A percentile compares a stretch with the other conserved stretches of the same genome.
Evolutionary conservation across 2,888 invertebrate species (phyloP).

Genomic region (Drosophila antonietae): DNA sequence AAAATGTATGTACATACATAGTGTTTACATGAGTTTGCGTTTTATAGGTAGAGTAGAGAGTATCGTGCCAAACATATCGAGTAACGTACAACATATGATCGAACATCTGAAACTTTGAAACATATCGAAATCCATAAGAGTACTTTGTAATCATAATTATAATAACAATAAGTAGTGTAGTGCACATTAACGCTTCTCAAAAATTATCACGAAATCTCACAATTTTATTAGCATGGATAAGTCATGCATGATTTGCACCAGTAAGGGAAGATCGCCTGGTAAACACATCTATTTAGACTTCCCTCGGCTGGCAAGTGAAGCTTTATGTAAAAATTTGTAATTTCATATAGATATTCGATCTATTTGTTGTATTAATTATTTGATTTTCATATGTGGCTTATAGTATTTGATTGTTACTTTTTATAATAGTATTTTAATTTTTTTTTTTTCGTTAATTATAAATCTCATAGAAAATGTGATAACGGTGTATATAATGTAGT

Average conservation of each 20-base stretch:
- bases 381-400: not conserved
- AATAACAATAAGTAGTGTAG: not conserved
- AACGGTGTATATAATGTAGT: not conserved
- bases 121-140: not conserved
- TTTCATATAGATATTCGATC: not conserved
- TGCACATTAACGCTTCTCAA: not conserved
- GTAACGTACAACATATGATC: not conserved
- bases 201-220: not conserved
- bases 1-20: slow-evolving; percentile 8
- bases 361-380: not conserved
- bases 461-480: not conserved
- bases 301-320: too few species aligned
- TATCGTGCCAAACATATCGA: slow-evolving; percentile 10
- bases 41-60: slow-evolving; percentile 1
- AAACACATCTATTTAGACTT: not conserved
- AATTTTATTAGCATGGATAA: not conserved
- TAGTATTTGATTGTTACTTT: not conserved
- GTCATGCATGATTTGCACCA: not conserved
- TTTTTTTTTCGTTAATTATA: not conserved
- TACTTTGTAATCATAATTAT: not conserved
- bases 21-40: slow-evolving; percentile 13
- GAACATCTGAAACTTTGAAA: not conserved
- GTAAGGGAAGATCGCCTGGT: not conserved
- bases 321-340: not conserved
- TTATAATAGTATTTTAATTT: not conserved